phyloP scores from a whole-genome alignment of 2,888 invertebrate species.

The Cheilosia pagana region DNA sequence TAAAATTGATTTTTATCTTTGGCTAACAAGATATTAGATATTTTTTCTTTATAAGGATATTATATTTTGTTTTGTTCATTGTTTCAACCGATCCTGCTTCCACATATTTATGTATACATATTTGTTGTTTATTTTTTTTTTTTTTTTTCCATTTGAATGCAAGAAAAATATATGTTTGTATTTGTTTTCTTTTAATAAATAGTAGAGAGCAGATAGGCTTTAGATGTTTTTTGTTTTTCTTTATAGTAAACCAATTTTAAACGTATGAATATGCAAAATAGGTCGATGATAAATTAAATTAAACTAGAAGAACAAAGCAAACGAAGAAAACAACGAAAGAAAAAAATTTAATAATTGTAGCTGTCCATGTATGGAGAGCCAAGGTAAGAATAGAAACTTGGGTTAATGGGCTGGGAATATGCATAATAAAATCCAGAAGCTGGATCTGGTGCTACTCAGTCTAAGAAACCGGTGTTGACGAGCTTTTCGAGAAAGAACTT shows the following conservation, averaged over 20 bases:
- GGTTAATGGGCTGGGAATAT: constrained; percentile 87
- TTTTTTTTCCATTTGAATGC: constrained; percentile 42
- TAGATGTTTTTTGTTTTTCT: constrained; percentile 76
- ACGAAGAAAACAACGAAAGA: background rate
- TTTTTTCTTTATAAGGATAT: constrained; percentile 34
- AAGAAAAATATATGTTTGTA: constrained; percentile 60
- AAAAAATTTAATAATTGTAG: constrained; percentile 81
- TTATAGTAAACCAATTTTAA: constrained; percentile 57
- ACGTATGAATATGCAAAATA: constrained; percentile 5
- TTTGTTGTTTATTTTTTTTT: constrained; percentile 57
- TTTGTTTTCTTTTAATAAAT: constrained; percentile 71
- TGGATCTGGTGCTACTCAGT: constrained; percentile 91
- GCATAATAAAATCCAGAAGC: constrained; percentile 90
- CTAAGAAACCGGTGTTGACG: constrained; percentile 97
- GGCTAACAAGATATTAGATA: constrained; percentile 43
- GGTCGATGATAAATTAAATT: background rate
- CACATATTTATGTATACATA: constrained; percentile 79
- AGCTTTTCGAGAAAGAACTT: constrained; percentile 98
- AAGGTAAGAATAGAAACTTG: constrained; percentile 89
- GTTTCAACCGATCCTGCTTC: constrained; percentile 83
- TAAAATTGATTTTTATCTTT: constrained; percentile 28
- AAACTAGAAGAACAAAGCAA: constrained; percentile 15
- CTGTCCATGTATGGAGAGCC: constrained; percentile 85
- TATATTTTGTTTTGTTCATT: constrained; percentile 77
- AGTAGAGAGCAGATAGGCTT: constrained; percentile 70